Conservation (phyloP, 2,113 vertebrate species). For the Papio anubis region DNA sequence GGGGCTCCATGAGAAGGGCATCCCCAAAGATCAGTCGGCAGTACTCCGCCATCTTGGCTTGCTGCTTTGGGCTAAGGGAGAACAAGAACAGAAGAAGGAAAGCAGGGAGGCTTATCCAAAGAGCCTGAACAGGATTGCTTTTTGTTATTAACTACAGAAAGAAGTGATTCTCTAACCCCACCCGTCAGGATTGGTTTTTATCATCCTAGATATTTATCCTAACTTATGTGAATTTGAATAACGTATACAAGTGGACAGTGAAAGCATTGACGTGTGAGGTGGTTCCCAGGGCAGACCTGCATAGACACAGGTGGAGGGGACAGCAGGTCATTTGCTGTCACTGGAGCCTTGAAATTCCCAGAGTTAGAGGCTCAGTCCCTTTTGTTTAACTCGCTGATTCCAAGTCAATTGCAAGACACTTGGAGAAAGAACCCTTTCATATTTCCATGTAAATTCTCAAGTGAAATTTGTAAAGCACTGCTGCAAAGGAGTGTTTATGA, state of each 20-base stretch:
- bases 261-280: no score
- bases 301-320: neutral
- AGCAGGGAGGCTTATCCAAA: neutral
- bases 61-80: constrained; percentile 92
- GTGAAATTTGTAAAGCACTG: neutral
- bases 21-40: constrained; percentile 99
- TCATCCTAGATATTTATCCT: neutral
- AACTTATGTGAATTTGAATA: neutral
- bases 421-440: neutral
- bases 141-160: neutral
- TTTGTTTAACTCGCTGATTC: neutral
- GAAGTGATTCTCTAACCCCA: neutral
- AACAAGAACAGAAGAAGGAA: constrained; percentile 33
- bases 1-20: constrained; percentile 93
- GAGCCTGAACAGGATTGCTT: neutral
- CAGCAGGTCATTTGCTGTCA: neutral
- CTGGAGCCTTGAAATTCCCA: neutral
- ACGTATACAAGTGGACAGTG: neutral
- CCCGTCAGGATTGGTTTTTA: constrained; percentile 4
- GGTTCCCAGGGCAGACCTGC: neutral
- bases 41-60: constrained; percentile 99
- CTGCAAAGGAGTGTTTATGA: neutral
- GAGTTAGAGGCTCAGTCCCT: neutral
- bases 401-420: neutral
- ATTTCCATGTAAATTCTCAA: neutral